phyloP scores from a whole-genome alignment of 2,113 vertebrate species.

The Salminus brasiliensis region DNA sequence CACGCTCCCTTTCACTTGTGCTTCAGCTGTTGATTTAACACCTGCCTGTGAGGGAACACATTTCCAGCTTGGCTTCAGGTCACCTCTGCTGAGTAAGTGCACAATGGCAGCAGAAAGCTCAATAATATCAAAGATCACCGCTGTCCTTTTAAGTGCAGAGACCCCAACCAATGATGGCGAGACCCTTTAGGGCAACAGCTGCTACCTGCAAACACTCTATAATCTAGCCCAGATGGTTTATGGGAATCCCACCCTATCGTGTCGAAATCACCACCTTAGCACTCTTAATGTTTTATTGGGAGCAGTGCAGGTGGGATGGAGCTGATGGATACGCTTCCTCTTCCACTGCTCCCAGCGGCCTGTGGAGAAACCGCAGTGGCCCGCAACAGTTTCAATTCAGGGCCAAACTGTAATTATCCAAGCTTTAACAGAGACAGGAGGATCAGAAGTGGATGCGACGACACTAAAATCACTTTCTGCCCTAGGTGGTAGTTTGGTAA shows the following conservation, averaged over 20 bases:
- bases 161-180: constrained; percentile 13
- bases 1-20: too few species aligned
- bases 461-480: constrained; percentile 22
- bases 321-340: constrained; percentile 16
- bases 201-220: constrained; percentile 59
- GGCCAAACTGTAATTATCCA: constrained; percentile 48
- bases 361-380: neutral
- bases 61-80: too few species aligned
- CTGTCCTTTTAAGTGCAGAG: neutral
- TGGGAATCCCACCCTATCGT: constrained; percentile 51
- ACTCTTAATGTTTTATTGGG: constrained; percentile 56
- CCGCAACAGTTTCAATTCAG: constrained; percentile 5
- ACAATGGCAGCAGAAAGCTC: neutral
- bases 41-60: too few species aligned
- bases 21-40: too few species aligned
- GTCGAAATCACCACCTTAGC: constrained; percentile 58
- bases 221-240: constrained; percentile 68
- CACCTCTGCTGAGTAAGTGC: too few species aligned
- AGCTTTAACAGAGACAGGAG: constrained; percentile 16
- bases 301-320: constrained; percentile 50
- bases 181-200: constrained; percentile 59
- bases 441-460: constrained; percentile 27
- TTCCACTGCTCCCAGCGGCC: neutral
- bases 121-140: neutral
- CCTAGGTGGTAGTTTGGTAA: constrained; percentile 64